Evolutionary conservation across 1,140 invertebrate genomes (phyloP), one percentile per base, ranked within the genome.

Genomic region (Phymorhynchus buccinoides): DNA sequence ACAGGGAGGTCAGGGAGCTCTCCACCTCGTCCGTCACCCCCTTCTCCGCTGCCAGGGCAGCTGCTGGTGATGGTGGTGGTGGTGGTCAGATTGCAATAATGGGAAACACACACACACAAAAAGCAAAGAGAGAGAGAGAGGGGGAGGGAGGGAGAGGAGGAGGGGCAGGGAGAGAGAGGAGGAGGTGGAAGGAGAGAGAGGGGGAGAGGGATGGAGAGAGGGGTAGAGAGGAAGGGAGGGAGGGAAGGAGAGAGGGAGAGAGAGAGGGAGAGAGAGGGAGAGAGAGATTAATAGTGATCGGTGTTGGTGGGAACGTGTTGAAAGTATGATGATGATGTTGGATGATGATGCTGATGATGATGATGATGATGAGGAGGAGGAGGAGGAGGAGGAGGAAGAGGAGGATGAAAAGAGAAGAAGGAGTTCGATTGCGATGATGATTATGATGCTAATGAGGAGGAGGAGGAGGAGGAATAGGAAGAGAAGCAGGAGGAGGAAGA

Each of bases 1-100:
- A 93, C 42, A 95, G 89, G 0, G 94, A 93, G 41, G 92, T 90
- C 44, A 95, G 91, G 22, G 93, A 94, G 18, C 92, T 89, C 89
- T 95, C 94, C 0, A 94, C 93, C 48, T 94, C 93, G 39, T 93
- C 89, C 18, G 91, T 87, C 18, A 90, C 88, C 32, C 89, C 89
- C 62, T 91, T 91, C 42, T 91, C 91, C 90, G 87, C 37, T 39
- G 41, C 22, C 27, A 66, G n/a, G n/a, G n/a, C n/a, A n/a, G n/a
- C n/a, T n/a, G n/a, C n/a, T n/a, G n/a, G n/a, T n/a, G n/a, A n/a
- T n/a, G n/a, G n/a, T n/a, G n/a, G 39, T 77, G 16, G n/a, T n/a
- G n/a, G n/a, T n/a, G n/a, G n/a, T n/a, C n/a, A n/a, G n/a, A n/a
- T 73, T 66, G 71, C 32, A 84, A 78, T 27, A 37, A 62, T 22